phyloP scores from a whole-genome alignment of 2,797 vertebrate species.

The Clangula hyemalis region DNA sequence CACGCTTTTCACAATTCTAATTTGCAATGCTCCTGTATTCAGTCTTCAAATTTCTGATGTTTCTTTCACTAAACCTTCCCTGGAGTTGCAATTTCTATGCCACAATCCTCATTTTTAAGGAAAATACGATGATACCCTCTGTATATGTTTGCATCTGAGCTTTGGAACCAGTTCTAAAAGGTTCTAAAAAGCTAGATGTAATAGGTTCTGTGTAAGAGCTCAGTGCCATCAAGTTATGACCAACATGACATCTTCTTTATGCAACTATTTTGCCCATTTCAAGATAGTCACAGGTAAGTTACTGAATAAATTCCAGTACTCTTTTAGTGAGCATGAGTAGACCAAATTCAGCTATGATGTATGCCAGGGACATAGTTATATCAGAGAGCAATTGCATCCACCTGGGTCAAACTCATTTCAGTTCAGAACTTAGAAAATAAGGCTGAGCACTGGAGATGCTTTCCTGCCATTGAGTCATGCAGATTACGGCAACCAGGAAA shows the following conservation, averaged over 20 bases:
- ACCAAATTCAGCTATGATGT: neutral
- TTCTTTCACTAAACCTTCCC: constrained; percentile 24
- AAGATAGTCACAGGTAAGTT: neutral
- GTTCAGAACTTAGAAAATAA: neutral
- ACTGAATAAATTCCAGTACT: neutral
- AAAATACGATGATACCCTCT: neutral
- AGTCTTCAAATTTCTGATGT: neutral
- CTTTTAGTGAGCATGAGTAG: neutral
- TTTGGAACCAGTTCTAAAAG: neutral
- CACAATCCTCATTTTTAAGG: neutral
- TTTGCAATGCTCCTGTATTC: neutral
- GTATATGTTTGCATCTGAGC: neutral
- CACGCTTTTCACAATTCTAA: constrained; percentile 7
- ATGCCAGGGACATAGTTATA: neutral
- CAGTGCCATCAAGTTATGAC: neutral
- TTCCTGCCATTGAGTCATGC: neutral
- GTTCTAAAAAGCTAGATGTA: neutral
- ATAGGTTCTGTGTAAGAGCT: neutral
- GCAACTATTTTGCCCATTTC: neutral
- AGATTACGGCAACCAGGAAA: neutral
- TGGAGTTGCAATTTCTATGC: neutral
- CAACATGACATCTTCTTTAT: neutral
- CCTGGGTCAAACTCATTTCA: neutral
- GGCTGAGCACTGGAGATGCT: neutral
- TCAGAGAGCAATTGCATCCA: neutral